Base-by-base conservation (phyloP, 2,888 invertebrate species). In the Idaea straminata region DNA sequence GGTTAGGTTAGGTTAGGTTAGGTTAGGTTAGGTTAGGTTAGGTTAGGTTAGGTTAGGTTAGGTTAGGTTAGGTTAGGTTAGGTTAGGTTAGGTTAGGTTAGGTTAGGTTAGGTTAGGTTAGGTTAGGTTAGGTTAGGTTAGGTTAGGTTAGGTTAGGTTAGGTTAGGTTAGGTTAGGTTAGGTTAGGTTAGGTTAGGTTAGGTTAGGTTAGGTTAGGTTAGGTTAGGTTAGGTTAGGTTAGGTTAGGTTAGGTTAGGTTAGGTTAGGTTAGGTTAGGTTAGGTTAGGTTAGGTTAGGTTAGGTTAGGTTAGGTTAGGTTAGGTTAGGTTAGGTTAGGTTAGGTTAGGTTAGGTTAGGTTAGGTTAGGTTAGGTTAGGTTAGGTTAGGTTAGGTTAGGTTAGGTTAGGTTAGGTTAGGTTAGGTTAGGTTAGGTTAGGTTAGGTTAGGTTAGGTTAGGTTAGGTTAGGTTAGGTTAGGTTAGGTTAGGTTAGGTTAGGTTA, bases 401-500 rank as follows among this genome's bases (percentile, higher is more conserved):
- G 67, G 67, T 62, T 64, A 64, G 67, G 67, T 64, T 62, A 67
- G 66, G 65, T 66, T 70, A 70, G 70, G 68, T 68, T 68, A 66
- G 70, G 68, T 68, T 68, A 68, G 67, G 66, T 66, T 69, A 69
- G 69, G 70, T 70, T 70, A 68, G 70, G 70, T 70, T 70, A 68
- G 70, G 70, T 68, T 67, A 66, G 68, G 68, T 70, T 68, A 65
- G 68, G 68, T 68, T 68, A 66, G 69, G 69, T 65, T 66, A 64
- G 64, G 65, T 64, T 64, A 67, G 68, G 72, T 71, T 69, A 68
- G 70, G 69, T 71, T 71, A 69, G 72, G 69, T 71, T 70, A 72
- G 71, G 72, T 72, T 74, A 74, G 71, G 74, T 72, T 74, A 73
- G 73, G 73, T 73, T 73, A 73, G 73, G 74, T 74, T 74, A 72